Evolutionary conservation across 1,140 invertebrate species (phyloP), one percentile per base, ranked within the genome.

Genomic region (Charaxes varanes): DNA sequence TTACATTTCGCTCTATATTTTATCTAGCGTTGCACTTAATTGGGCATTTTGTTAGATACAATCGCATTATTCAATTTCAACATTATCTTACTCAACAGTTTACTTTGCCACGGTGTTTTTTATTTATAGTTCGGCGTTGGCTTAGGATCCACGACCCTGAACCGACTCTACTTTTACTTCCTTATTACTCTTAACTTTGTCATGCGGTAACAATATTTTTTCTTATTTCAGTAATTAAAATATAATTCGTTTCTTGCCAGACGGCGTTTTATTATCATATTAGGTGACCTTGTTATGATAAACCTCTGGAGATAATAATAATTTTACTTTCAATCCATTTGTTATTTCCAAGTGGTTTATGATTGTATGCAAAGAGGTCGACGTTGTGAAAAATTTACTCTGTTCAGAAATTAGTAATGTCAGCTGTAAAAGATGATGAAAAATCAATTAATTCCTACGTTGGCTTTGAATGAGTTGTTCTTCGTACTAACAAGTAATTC

Each of bases 131-230:
- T 60, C 15, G 15, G 30, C 13, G 38, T 27, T 38, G n/a, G 17
- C 36, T 58, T 59, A 41, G 42, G 38, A 62, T 48, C 45, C 44
- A 14, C 33, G 55, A 38, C 70, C 70, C 53, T 73, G 70, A 66
- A 49, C 41, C 41, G 32, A 62, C 16, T 58, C 48, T 37, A 67
- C 72, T 77, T 68, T 77, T 71, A 74, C 67, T 74, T 77, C 72
- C 70, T 69, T 46, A 52, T 70, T 53, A 47, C 35, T 60, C 51
- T 47, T 33, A 27, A 42, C 21, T 31, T 30, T 37, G 28, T 35
- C 28, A 28, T 38, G 28, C 40, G 15, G 22, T 45, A 28, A 45
- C 28, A 30, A 24, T 26, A 23, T 19, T 40, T 40, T 30, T 12
- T 22, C 7, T 34, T 13, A 34, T 34, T 31, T 31, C 18, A 31